Evolutionary conservation across 2,113 vertebrate species (phyloP), one percentile per base, ranked within the genome.

Genomic region (Rhadina sibilatrix): DNA sequence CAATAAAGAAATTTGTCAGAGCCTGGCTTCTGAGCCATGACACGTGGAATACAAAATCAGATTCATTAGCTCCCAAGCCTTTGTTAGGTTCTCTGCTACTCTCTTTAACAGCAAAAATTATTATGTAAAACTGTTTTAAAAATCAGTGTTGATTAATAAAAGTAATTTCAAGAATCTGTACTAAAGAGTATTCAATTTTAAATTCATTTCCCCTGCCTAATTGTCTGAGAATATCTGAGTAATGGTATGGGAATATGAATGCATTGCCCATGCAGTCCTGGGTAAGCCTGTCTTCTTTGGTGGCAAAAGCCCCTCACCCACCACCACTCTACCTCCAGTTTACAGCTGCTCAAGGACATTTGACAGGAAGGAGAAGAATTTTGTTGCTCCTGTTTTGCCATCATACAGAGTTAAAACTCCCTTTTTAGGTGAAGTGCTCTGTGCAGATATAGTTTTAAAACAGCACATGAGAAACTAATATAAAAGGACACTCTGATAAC

Each of bases 61-160:
- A 79, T 60, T 92, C 57, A 93, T 87, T 84, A 69, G 28, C 65
- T 92, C 37, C 70, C 52, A 70, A 95, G 61, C 6, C 56, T 77
- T 69, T 78, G 22, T 35, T 53, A 70, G 63, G 47, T 94, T 87
- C 44, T 38, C 33, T 52, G 49, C 59, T 91, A 52, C 71, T 86
- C 56, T 60, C 28, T 93, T 94, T 87, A 90, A 61, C 74, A 94
- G 52, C 33, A 91, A 97, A 93, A 77, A 79, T 49, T 66, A 75
- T 90, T 93, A 78, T 35, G 37, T 76, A 89, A 94, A 96, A 94
- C 59, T 87, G 63, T 49, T 92, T 75, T 56, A 63, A 92, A 96
- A 93, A 95, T 82, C 91, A 85, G 30, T 96, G 82, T 93, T 97
- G 93, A 97, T 96, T 96, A 96, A 97, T 96, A 96, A 96, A 97